Evolutionary conservation across 2,113 vertebrate genomes (phyloP), one percentile per base, ranked within the genome.

Genomic region (Semicossyphus pulcher): DNA sequence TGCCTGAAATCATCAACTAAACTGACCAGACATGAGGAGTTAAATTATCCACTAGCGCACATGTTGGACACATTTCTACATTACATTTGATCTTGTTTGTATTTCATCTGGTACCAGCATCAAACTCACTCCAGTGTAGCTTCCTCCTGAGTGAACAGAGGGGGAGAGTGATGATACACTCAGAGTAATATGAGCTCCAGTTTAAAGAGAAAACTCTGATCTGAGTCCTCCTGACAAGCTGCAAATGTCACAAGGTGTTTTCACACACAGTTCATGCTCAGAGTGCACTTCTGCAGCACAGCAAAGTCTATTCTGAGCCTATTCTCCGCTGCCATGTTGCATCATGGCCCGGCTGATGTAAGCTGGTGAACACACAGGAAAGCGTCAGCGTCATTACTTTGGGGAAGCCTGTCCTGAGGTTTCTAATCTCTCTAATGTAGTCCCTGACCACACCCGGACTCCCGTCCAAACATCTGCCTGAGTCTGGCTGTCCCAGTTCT

Each of bases 301-400:
- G 60, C 36, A 8, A 14, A 42, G 58, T 80, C 75, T 78, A 12
- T 25, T 58, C 59, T 75, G 76, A 76, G 65, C 48, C 49, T 62
- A 59, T 41, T 64, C 20, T 76, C 44, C 41, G 72, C 42, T 48
- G 63, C 60, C 41, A 15, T 15, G 54, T 89, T 92, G 83, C 88
- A 80, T 90, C 88, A 90, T 7, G 47, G 62, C 52, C n/a, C 29
- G 83, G 58, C 84, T 92, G 90, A 89, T 83, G 86, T 68, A 86
- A 88, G 74, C 62, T 8, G 10, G 65, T 28, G 74, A 76, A 72
- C 65, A 86, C 81, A 86, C 72, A 86, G 49, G 67, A 70, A 72
- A 83, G 63, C 7, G 23, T 48, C 51, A 39, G 10, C 45, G 14
- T 74, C 72, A 44, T 71, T 59, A 68, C 77, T 69, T 53, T 16